A percentile compares a stretch with the other conserved stretches of the same genome.
Conservation (phyloP, 2,797 vertebrate genomes). For the Poeciliopsis gracilis region DNA sequence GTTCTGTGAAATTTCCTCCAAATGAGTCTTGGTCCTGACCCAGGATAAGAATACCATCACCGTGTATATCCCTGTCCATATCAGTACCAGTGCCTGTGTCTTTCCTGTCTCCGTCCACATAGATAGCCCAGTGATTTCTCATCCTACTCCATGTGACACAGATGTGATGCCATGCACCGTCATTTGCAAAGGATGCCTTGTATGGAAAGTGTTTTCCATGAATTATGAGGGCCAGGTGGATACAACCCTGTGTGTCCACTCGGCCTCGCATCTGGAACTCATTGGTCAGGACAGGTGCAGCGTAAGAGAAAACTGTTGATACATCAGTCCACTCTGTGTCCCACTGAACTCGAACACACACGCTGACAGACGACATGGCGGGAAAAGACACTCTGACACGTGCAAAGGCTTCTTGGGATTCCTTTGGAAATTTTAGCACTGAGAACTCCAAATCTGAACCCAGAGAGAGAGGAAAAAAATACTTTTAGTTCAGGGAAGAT, state of each 20-base stretch:
- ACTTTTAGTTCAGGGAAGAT: background rate
- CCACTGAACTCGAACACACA: slow-evolving; percentile 88
- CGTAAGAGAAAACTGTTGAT: slow-evolving; percentile 88
- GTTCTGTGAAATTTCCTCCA: slow-evolving; percentile 90
- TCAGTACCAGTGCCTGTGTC: slow-evolving; percentile 69
- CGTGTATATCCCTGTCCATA: slow-evolving; percentile 76
- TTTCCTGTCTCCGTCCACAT: slow-evolving; percentile 81
- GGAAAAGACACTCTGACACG: slow-evolving; percentile 81
- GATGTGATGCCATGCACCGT: slow-evolving; percentile 88
- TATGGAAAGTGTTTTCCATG: slow-evolving; percentile 88
- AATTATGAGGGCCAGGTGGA: slow-evolving; percentile 86
- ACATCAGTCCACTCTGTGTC: slow-evolving; percentile 71
- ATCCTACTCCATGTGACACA: slow-evolving; percentile 85
- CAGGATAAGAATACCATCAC: slow-evolving; percentile 86
- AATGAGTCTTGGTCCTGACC: slow-evolving; percentile 93
- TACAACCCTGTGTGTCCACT: slow-evolving; percentile 69
- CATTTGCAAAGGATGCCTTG: slow-evolving; percentile 80
- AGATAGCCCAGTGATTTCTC: slow-evolving; percentile 82
- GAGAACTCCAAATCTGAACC: slow-evolving; percentile 54
- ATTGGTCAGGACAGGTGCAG: slow-evolving; percentile 82
- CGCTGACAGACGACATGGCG: slow-evolving; percentile 77
- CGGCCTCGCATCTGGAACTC: slow-evolving; percentile 90
- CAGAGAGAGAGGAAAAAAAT: slow-evolving; percentile 1
- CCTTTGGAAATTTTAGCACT: slow-evolving; percentile 82
- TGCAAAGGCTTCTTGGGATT: slow-evolving; percentile 80